Evolutionary conservation across 1,140 invertebrate genomes (phyloP).

Genomic region (Marisa cornuarietis): DNA sequence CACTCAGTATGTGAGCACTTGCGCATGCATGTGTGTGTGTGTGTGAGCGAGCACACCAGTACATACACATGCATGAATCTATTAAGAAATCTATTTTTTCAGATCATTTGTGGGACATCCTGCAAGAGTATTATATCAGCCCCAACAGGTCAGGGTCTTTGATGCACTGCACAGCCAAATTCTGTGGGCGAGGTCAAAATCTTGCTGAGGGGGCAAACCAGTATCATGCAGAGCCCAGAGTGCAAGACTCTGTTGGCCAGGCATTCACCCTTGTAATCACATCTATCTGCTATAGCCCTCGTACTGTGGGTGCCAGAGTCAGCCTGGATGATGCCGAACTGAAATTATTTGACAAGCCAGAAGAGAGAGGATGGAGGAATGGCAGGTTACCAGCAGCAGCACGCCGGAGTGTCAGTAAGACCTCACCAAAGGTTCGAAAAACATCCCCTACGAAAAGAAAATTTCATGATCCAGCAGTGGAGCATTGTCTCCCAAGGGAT

Average conservation of each 20-base stretch:
- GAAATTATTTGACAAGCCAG: conserved; percentile 35
- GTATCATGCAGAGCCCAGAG: conserved; percentile 32
- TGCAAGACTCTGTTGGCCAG: conserved; percentile 40
- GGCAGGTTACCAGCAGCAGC: no score
- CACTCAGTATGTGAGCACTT: no score
- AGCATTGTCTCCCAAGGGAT: no score
- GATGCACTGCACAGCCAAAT: conserved; percentile 49
- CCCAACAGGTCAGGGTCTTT: conserved; percentile 19
- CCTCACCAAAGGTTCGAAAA: no score
- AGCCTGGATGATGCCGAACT: conserved; percentile 27
- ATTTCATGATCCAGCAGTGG: no score
- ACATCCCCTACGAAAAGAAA: no score
- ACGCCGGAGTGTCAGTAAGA: no score
- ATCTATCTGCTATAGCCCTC: conserved; percentile 42
- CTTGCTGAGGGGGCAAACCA: conserved; percentile 18
- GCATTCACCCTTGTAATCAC: conserved; percentile 33
- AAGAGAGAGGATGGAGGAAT: conserved; percentile 30
- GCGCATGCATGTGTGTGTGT: conserved; percentile 3
- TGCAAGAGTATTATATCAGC: conserved; percentile 27
- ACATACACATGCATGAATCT: neutral
- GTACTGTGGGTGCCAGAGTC: conserved; percentile 35
- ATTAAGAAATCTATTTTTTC: conserved; percentile 8
- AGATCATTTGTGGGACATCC: conserved; percentile 20
- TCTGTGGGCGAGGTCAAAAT: conserved; percentile 34
- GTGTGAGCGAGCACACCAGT: neutral